These are phyloP conservation scores for Lineus longissimus DNA, from an alignment of 1,140 invertebrate species.

Conservation along the genomic window DNA sequence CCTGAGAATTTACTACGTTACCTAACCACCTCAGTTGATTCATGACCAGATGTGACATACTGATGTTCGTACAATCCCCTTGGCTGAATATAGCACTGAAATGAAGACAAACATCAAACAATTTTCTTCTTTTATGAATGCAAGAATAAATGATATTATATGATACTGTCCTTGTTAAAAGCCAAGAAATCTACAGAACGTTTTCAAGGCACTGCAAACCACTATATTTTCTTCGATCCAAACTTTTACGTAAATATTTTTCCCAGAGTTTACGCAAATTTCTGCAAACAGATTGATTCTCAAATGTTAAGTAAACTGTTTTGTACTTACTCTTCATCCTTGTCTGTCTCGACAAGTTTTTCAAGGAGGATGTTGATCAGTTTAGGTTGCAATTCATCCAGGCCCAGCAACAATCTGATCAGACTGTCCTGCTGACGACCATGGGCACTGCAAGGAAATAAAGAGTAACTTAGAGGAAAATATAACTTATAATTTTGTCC, in stretches of 20 bases:
- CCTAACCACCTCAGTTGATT: slow-evolving; percentile 45
- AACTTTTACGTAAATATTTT: too few relatives aligned
- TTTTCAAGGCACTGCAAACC: neutral
- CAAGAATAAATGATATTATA: too few relatives aligned
- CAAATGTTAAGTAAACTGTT: too few relatives aligned
- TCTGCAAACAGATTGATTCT: too few relatives aligned
- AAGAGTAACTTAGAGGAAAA: slow-evolving; percentile 6
- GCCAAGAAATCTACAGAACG: neutral
- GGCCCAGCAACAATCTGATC: slow-evolving; percentile 32
- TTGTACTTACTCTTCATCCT: slow-evolving; percentile 35
- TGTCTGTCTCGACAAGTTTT: slow-evolving; percentile 35
- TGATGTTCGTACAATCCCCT: slow-evolving; percentile 28
- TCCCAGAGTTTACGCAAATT: too few relatives aligned
- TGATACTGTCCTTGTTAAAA: neutral
- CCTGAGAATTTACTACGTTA: slow-evolving; percentile 29
- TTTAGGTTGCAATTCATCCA: slow-evolving; percentile 33
- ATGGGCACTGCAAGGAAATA: slow-evolving; percentile 25
- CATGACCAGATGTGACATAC: slow-evolving; percentile 35
- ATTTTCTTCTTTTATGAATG: neutral
- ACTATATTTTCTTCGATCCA: too few relatives aligned
- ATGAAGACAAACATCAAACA: neutral
- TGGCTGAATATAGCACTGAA: slow-evolving; percentile 31
- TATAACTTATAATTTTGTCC: neutral
- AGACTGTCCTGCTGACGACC: slow-evolving; percentile 29
- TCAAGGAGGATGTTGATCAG: slow-evolving; percentile 34